Base-by-base conservation (phyloP, 2,797 vertebrate species). In the Pteropus rufus region DNA sequence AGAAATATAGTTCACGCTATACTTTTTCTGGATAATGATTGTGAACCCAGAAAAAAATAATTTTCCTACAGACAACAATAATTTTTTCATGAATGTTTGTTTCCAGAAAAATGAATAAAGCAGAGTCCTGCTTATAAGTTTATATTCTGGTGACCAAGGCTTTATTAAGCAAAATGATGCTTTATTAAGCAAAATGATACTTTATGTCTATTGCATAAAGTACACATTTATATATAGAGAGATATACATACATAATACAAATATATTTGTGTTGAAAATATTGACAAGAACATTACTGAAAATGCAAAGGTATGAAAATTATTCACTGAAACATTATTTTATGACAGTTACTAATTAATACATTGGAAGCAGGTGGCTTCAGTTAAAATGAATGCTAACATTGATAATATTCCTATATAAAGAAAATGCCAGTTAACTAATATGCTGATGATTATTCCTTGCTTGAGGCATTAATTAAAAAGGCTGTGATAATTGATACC, bases 401-500 rank as follows among this genome's bases (percentile, higher is more conserved):
- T 39, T 83, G 46, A 75, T 90, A 67, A 52, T 80, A 54, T 15
- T 88, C 29, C 75, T 76, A 60, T 80, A 77, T 46, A 70, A 88
- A 67, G n/a, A 79, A 96, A 95, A 64, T 76, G 5, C 52, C 29
- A 89, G 36, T 89, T 84, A 79, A 69, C 93, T 31, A 88, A 90
- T 91, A 5, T 34, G 2, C 26, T 65, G 16, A 26, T 91, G 62
- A 29, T 77, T 69, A 86, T 62, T 92, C 11, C 36, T 7, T 93
- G 56, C 36, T 95, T 91, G 60, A 90, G 26, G 80, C 8, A 31
- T 73, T 91, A 96, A 83, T 87, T 92, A 87, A 96, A 96, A 94
- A 72, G 4, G 54, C 81, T 26, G 4, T 39, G 41, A 72, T 41
- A 89, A 91, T 31, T 96, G 52, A 54, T 91, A 34, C 90, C 72